Percentiles rank a stretch among this genome's conserved stretches.
phyloP scores from a whole-genome alignment of 2,113 vertebrate species.

The Cryptotis parvus region DNA sequence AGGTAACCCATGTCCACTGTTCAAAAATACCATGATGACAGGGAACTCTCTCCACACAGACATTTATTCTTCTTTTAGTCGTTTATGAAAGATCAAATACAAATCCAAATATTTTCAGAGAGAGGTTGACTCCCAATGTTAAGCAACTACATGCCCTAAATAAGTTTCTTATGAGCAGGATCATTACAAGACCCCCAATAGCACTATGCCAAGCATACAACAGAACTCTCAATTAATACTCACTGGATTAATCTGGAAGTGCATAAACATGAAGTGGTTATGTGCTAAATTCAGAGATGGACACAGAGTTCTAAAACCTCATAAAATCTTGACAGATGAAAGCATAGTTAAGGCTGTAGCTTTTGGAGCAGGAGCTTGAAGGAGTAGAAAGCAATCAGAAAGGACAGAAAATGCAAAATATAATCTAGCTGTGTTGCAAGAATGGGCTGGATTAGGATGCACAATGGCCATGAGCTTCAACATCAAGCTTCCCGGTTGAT shows the following conservation, averaged over 20 bases:
- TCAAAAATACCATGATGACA: too few relatives aligned
- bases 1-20: neutral
- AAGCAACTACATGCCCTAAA: neutral
- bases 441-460: too few relatives aligned
- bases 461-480: neutral
- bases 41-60: neutral
- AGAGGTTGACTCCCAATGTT: neutral
- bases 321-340: neutral
- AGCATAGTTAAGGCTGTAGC: too few relatives aligned
- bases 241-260: neutral
- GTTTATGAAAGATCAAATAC: neutral
- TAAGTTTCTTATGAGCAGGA: neutral
- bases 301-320: neutral
- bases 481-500: neutral
- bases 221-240: neutral
- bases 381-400: neutral
- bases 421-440: too few relatives aligned
- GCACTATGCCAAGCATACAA: neutral
- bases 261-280: neutral
- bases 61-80: neutral
- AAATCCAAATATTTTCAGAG: neutral
- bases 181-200: neutral
- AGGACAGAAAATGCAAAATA: neutral
- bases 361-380: neutral
- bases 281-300: too few relatives aligned